Evolutionary conservation across 2,113 vertebrate species (phyloP).

Genomic region (Alethe diademata): DNA sequence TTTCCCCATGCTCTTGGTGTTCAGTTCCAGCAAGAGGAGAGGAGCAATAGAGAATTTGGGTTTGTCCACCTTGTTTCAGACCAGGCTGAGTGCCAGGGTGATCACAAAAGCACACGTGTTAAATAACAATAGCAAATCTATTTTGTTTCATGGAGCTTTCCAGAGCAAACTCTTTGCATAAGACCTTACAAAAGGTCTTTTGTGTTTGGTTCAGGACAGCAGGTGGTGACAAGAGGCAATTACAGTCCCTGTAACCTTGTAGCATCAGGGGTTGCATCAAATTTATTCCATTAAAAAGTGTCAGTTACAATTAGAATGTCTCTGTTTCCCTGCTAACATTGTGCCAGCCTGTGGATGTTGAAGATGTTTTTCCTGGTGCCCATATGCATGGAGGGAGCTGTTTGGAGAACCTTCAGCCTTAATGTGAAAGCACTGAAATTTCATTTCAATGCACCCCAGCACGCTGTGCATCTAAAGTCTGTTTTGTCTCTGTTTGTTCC

Average conservation of each 20-base stretch:
- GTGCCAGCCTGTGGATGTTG: background rate
- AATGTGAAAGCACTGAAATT: background rate
- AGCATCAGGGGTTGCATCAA: background rate
- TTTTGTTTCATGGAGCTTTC: constrained; percentile 3
- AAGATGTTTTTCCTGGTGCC: background rate
- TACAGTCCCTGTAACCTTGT: background rate
- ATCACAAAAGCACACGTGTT: background rate
- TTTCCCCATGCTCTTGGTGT: accelerated
- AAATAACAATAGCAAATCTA: background rate
- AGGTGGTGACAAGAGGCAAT: constrained; percentile 30
- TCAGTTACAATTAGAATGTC: background rate
- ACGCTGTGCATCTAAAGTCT: background rate
- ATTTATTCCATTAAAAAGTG: background rate
- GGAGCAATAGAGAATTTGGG: background rate
- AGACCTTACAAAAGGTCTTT: constrained; percentile 13
- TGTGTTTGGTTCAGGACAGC: background rate
- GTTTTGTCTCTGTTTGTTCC: background rate
- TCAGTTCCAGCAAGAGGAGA: background rate
- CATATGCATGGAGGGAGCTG: background rate
- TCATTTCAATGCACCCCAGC: background rate
- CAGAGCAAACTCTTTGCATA: background rate
- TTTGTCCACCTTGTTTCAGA: background rate
- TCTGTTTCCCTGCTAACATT: background rate
- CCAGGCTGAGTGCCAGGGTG: background rate
- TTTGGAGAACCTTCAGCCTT: background rate